These are phyloP conservation scores for Yasuhikotakia modesta DNA, from an alignment of 2,797 vertebrate genomes.

Conservation along the genomic window DNA sequence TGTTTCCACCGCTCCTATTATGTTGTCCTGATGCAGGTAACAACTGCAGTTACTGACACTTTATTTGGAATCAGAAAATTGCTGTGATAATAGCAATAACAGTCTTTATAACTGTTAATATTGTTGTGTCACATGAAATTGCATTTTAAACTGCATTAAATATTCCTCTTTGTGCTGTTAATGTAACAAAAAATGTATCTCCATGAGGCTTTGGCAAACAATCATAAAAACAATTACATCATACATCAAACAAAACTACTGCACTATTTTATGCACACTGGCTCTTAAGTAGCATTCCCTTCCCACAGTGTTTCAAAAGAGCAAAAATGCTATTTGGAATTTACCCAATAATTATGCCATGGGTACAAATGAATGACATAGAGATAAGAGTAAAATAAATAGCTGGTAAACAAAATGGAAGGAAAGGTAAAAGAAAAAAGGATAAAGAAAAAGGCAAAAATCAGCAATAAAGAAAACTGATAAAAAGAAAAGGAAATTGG, in stretches of 20 bases:
- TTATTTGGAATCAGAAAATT: neutral
- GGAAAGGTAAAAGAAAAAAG: neutral
- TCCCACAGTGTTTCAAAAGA: neutral
- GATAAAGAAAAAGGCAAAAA: neutral
- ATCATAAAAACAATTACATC: neutral
- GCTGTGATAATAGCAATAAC: neutral
- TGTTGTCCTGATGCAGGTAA: neutral
- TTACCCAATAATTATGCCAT: neutral
- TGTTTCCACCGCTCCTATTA: neutral
- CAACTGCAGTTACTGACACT: constrained; percentile 7
- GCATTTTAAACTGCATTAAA: neutral
- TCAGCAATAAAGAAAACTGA: neutral
- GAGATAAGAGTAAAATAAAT: neutral
- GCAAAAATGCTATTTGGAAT: neutral
- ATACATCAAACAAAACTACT: neutral
- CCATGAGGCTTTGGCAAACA: neutral
- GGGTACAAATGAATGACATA: neutral
- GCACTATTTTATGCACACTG: neutral
- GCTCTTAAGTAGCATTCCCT: neutral
- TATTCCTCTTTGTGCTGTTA: neutral
- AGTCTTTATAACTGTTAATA: neutral
- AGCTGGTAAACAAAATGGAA: neutral
- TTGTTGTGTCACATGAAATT: neutral
- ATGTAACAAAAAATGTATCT: neutral
- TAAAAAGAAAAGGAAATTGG: neutral